These are phyloP conservation scores for Caenorhabditis tropicalis DNA, from an alignment of 1,140 invertebrate genomes.

Conservation along the genomic window DNA sequence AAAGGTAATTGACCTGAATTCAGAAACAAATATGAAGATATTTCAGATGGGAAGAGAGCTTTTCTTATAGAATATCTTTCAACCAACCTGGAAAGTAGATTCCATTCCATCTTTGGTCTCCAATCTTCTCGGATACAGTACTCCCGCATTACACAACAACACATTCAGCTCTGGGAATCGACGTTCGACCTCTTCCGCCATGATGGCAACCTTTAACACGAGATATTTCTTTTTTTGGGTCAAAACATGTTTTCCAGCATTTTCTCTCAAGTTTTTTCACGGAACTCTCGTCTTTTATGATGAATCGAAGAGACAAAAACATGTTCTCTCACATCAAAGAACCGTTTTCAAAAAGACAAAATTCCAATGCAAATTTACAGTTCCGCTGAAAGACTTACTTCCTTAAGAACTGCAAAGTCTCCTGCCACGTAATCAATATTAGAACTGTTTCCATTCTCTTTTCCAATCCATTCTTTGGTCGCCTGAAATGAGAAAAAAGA, in stretches of 20 bases:
- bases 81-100: conserved; percentile 58
- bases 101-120: conserved; percentile 59
- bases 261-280: background rate
- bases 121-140: conserved; percentile 51
- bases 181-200: conserved; percentile 57
- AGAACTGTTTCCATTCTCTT: conserved; percentile 48
- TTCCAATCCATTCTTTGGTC: conserved; percentile 38
- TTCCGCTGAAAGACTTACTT: conserved; percentile 16
- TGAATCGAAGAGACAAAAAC: background rate
- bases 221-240: background rate
- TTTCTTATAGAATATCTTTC: too few relatives aligned
- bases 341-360: background rate
- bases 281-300: background rate
- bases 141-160: conserved; percentile 56
- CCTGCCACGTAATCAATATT: conserved; percentile 57
- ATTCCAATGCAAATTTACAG: background rate
- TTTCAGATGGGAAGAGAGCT: too few relatives aligned
- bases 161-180: conserved; percentile 59
- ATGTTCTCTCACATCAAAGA: background rate
- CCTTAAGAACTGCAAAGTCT: conserved; percentile 55
- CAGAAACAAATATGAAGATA: background rate
- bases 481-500: conserved; percentile 2
- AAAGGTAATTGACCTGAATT: conserved; percentile 59
- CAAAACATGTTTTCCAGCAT: conserved; percentile 33
- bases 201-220: conserved; percentile 53